Conservation (phyloP, 2,113 vertebrate species). For the Illadopsis cleaveri region DNA sequence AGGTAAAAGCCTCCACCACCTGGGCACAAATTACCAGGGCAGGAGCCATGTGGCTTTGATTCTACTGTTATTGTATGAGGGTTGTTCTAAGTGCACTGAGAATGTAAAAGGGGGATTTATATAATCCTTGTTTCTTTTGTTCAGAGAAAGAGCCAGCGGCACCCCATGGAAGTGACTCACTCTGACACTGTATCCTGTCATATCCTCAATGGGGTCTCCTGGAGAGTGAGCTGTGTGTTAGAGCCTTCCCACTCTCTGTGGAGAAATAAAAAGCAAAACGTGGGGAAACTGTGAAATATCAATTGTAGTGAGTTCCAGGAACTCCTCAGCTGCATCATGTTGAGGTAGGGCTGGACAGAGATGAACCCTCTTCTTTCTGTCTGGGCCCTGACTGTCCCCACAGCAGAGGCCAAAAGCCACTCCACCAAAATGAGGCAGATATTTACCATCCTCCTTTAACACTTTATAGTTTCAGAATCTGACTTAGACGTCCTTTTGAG, state of each 20-base stretch:
- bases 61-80: not conserved
- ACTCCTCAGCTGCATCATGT: not conserved
- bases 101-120: not conserved
- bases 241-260: no score
- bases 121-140: not conserved
- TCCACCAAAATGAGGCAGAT: not conserved
- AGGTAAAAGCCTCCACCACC: slow-evolving; percentile 6
- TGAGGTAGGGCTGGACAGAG: not conserved
- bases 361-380: not conserved
- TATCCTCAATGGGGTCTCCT: not conserved
- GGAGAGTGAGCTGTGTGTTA: not conserved
- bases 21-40: slow-evolving; percentile 16
- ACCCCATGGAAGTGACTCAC: not conserved
- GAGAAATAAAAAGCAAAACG: not conserved
- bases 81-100: not conserved
- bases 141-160: not conserved
- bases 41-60: slow-evolving; percentile 34
- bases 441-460: not conserved
- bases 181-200: not conserved
- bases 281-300: not conserved
- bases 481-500: not conserved
- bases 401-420: not conserved
- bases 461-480: not conserved
- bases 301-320: not conserved
- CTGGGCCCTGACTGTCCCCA: fast-evolving